Evolutionary conservation across 2,797 vertebrate genomes (phyloP).

Genomic region (Catharus ustulatus): DNA sequence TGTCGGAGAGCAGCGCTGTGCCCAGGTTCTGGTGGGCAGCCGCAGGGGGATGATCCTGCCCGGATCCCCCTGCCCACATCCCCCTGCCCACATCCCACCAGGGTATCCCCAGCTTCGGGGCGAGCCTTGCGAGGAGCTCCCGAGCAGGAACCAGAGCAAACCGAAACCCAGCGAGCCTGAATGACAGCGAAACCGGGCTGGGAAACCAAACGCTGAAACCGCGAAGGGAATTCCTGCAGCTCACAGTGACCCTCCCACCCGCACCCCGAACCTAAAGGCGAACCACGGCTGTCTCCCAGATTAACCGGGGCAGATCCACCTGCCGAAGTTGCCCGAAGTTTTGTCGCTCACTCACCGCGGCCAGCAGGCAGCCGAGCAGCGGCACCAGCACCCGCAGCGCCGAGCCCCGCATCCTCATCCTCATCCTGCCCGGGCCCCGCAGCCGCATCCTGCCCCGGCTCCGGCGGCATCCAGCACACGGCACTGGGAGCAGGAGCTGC

Average conservation of each 20-base stretch:
- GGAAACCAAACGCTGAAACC: accelerated
- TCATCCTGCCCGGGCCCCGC: neutral
- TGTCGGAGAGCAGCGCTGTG: neutral
- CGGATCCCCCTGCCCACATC: neutral
- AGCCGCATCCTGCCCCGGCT: neutral
- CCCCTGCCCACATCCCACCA: neutral
- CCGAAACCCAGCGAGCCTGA: neutral
- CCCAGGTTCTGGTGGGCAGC: neutral
- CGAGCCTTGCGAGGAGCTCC: accelerated
- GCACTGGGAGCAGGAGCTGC: accelerated
- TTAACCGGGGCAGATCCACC: accelerated
- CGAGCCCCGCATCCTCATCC: neutral
- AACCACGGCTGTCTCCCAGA: accelerated
- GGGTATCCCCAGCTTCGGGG: neutral
- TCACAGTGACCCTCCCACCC: accelerated
- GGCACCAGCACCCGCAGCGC: neutral
- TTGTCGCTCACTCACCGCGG: slow-evolving; percentile 13
- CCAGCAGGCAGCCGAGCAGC: slow-evolving; percentile 14
- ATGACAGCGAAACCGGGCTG: accelerated
- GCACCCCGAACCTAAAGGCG: accelerated
- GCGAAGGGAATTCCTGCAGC: neutral
- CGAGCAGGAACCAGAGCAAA: neutral
- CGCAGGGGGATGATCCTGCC: neutral
- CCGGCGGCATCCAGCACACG: neutral
- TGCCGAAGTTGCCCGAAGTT: slow-evolving; percentile 49